Evolutionary conservation across 2,888 invertebrate genomes (phyloP), one percentile per base, ranked within the genome.

Genomic region (Clanis bilineata): DNA sequence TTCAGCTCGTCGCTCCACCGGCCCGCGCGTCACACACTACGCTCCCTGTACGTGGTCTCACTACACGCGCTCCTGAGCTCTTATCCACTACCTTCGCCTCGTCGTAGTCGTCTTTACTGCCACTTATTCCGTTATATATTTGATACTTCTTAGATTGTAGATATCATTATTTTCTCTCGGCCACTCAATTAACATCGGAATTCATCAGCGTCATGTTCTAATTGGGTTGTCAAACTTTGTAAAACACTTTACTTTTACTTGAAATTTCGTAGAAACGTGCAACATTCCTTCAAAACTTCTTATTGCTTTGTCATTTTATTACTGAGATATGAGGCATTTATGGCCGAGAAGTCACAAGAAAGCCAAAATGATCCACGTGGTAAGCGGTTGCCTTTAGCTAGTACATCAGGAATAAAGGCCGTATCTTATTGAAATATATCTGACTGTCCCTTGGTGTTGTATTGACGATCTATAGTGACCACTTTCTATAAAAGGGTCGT

Each of bases 1-100:
- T 45, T 23, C 44, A 45, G 44, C 44, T 45, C 44, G 44, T 45
- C 44, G 44, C 44, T 45, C 44, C 23, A 23, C 44, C 44, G 44
- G 44, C 44, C 44, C 44, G n/a, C 18, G 41, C 41, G 41, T 41
- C 44, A 23, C 44, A 22, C 23, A 22, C 44, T 44, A 41, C n/a
- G n/a, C n/a, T n/a, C n/a, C n/a, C n/a, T n/a, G n/a, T n/a, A n/a
- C n/a, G n/a, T n/a, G n/a, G n/a, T n/a, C n/a, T n/a, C n/a, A n/a
- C n/a, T 22, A 9, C 22, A 12, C 12, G 3, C 10, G 4, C 12
- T 12, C 47, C 15, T 39, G 3, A 39, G n/a, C 4, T 15, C n/a
- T 39, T 15, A 15, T 39, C 12, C n/a, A 39, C 39, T 28, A 28
- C 28, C 28, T 28, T 28, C 28, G 6, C 4, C 28, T 28, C 28